A percentile compares a stretch with the other conserved stretches of the same genome.
Evolutionary conservation across 2,888 invertebrate genomes (phyloP).

Genomic region (Yponomeuta plumbellus): DNA sequence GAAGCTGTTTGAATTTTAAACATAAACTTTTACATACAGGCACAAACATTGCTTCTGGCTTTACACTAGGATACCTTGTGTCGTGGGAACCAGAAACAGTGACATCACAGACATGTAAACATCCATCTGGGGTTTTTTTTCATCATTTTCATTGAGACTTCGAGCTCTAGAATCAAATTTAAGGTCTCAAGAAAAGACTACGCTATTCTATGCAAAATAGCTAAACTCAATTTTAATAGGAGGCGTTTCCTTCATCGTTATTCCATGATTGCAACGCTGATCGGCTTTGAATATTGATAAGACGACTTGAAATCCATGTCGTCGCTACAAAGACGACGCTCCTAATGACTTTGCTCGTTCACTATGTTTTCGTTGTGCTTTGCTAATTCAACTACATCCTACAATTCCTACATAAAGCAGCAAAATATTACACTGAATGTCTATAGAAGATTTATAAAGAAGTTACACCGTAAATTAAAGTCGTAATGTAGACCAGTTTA

Average conservation of each 20-base stretch:
- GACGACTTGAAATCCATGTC: conserved; percentile 13
- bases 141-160: background rate
- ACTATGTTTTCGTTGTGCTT: background rate
- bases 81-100: too few species aligned
- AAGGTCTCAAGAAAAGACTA: background rate
- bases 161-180: background rate
- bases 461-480: too few species aligned
- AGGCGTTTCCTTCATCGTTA: background rate
- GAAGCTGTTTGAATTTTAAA: too few species aligned
- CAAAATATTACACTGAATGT: too few species aligned
- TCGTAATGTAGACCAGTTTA: too few species aligned
- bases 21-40: too few species aligned
- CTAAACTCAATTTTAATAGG: background rate
- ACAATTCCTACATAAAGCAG: background rate
- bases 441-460: too few species aligned
- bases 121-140: too few species aligned
- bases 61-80: too few species aligned
- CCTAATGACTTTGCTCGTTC: background rate
- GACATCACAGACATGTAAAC: too few species aligned
- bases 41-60: too few species aligned
- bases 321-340: background rate
- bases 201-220: background rate
- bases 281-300: conserved; percentile 57
- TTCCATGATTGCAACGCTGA: conserved; percentile 35
- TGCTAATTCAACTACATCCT: background rate